Percentiles rank a stretch among this genome's conserved stretches.
Conservation (phyloP, 2,113 vertebrate species). For the Scytalopus superciliaris region DNA sequence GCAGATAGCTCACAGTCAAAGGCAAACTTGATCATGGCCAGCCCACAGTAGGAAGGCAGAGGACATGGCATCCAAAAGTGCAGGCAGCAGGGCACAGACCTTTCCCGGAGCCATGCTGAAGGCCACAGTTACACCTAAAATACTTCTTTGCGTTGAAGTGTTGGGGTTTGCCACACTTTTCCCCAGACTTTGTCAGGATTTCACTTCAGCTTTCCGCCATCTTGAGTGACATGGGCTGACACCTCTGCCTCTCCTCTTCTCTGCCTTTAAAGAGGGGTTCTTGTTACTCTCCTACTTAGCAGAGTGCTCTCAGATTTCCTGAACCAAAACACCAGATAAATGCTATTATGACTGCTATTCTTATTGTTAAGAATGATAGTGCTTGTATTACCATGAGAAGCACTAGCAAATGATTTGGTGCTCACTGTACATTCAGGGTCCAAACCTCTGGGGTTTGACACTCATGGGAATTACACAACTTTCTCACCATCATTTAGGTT, state of each 20-base stretch:
- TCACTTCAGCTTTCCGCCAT: background rate
- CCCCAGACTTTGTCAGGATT: background rate
- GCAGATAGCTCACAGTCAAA: background rate
- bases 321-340: background rate
- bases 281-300: background rate
- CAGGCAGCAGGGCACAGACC: background rate
- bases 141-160: background rate
- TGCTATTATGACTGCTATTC: background rate
- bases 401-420: background rate
- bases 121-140: background rate
- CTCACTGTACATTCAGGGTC: background rate
- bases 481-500: background rate
- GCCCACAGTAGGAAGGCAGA: background rate
- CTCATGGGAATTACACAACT: background rate
- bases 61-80: background rate
- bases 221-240: rapidly evolving
- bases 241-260: background rate
- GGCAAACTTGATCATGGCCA: background rate
- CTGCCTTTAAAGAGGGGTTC: background rate
- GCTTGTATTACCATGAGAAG: background rate
- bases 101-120: background rate
- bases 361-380: background rate
- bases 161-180: background rate
- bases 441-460: background rate
- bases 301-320: background rate